A percentile compares a stretch with the other conserved stretches of the same genome.
Conservation (phyloP, 2,113 vertebrate species). For the Ptychochromis oligacanthus region DNA sequence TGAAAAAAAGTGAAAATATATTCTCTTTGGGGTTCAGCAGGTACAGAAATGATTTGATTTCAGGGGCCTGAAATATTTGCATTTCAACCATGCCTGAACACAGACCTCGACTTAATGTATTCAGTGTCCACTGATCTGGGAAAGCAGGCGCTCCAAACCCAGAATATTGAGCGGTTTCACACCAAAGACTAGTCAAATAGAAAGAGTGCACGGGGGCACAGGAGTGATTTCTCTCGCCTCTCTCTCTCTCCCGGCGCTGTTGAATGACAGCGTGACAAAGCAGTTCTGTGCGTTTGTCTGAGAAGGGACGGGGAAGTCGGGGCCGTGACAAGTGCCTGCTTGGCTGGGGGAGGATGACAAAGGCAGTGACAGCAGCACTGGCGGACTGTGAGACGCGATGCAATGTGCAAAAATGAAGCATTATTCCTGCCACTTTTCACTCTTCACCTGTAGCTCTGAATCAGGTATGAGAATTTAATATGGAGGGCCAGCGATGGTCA, state of each 20-base stretch:
- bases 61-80: constrained; percentile 54
- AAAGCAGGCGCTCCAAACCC: constrained; percentile 44
- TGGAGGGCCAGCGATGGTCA: not conserved
- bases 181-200: constrained; percentile 61
- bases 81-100: constrained; percentile 62
- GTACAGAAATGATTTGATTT: constrained; percentile 65
- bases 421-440: not conserved
- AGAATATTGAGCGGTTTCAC: constrained; percentile 60
- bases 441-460: not conserved
- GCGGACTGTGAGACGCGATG: not conserved
- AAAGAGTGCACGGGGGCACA: constrained; percentile 28
- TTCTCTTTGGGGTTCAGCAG: constrained; percentile 55
- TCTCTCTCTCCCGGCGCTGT: constrained; percentile 9
- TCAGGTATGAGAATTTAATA: not conserved
- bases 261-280: constrained; percentile 55
- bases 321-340: constrained; percentile 33
- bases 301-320: constrained; percentile 22
- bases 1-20: constrained; percentile 6
- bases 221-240: constrained; percentile 29
- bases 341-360: constrained; percentile 30
- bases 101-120: constrained; percentile 57
- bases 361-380: constrained; percentile 11
- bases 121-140: constrained; percentile 57
- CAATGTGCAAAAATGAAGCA: constrained; percentile 1
- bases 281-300: constrained; percentile 30